Evolutionary conservation across 2,888 invertebrate genomes (phyloP).

Genomic region (Lymantria dispar): DNA sequence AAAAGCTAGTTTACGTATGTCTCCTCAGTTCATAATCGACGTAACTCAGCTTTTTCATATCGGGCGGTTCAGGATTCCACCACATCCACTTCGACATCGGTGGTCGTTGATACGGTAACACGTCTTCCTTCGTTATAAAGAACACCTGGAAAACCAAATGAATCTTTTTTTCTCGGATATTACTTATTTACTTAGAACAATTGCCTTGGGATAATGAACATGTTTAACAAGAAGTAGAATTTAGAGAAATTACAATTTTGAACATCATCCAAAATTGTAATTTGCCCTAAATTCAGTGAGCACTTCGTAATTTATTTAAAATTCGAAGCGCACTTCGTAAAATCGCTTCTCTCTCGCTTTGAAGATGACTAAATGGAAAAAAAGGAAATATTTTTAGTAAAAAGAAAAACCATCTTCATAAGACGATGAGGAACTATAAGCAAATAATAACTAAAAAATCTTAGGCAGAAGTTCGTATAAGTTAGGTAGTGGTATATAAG

Average conservation of each 20-base stretch:
- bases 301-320: too few species aligned
- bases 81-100: constrained; percentile 70
- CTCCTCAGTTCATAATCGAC: constrained; percentile 40
- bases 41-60: constrained; percentile 48
- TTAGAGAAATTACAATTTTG: background rate
- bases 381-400: too few species aligned
- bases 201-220: background rate
- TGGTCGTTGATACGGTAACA: constrained; percentile 52
- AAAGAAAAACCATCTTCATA: too few species aligned
- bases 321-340: too few species aligned
- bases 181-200: background rate
- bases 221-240: background rate
- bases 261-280: too few species aligned
- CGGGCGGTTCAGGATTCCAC: constrained; percentile 65
- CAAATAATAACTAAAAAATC: too few species aligned
- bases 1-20: constrained; percentile 50
- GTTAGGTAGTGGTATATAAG: too few species aligned
- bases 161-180: background rate
- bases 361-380: too few species aligned
- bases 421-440: too few species aligned
- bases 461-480: too few species aligned
- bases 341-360: too few species aligned
- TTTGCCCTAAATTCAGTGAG: too few species aligned
- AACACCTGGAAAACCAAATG: constrained; percentile 51
- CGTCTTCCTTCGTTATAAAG: constrained; percentile 64